Percentiles rank a stretch among this genome's conserved stretches.
Evolutionary conservation across 2,797 vertebrate genomes (phyloP).

Genomic region (Agapornis canus): DNA sequence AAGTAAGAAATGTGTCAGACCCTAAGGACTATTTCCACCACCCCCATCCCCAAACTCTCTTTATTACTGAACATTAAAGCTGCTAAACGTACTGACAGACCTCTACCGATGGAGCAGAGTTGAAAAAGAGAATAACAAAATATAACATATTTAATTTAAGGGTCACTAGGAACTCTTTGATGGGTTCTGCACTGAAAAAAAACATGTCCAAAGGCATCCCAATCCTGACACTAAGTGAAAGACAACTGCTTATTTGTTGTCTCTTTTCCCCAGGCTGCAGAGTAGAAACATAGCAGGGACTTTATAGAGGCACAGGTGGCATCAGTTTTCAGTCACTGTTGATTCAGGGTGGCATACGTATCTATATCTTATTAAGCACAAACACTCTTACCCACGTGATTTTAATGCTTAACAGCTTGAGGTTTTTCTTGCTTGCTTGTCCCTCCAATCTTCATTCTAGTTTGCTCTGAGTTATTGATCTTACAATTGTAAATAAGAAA

Average conservation of each 20-base stretch:
- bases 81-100: neutral
- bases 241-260: neutral
- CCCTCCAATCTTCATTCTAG: neutral
- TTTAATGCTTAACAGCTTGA: neutral
- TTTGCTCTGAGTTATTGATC: neutral
- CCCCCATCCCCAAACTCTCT: accelerated
- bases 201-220: accelerated
- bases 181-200: neutral
- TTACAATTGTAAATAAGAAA: neutral
- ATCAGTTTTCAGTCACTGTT: neutral
- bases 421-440: neutral
- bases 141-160: neutral
- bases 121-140: neutral
- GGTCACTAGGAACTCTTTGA: neutral
- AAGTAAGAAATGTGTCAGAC: neutral
- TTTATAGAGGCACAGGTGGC: neutral
- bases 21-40: neutral
- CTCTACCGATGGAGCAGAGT: neutral
- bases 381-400: neutral
- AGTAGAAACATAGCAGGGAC: neutral
- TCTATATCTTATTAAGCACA: neutral
- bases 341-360: neutral
- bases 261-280: neutral
- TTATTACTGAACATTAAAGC: neutral
- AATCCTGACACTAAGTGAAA: neutral